phyloP scores from a whole-genome alignment of 2,797 vertebrate species.

The Corythornis leucogaster region DNA sequence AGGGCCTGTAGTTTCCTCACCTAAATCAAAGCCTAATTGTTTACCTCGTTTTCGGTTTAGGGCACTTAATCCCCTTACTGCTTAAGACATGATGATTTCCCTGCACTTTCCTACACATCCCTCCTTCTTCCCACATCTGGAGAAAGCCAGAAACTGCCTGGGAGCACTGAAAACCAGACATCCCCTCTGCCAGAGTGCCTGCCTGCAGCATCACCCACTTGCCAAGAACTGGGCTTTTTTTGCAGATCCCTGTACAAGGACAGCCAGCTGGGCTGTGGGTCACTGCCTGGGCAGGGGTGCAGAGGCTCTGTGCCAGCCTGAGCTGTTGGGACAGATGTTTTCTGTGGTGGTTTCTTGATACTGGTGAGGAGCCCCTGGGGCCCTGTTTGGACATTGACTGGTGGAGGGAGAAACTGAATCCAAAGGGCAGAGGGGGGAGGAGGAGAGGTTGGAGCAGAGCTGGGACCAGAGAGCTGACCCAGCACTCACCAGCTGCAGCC shows the following conservation, averaged over 20 bases:
- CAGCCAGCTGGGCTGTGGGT: background rate
- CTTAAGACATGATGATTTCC: background rate
- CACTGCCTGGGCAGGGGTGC: background rate
- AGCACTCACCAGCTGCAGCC: background rate
- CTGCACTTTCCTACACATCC: fast-evolving
- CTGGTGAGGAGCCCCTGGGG: background rate
- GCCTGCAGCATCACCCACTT: fast-evolving
- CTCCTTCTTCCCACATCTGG: background rate
- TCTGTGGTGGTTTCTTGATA: background rate
- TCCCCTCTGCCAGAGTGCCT: background rate
- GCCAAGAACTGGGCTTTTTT: background rate
- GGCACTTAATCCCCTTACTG: background rate
- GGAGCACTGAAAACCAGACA: background rate
- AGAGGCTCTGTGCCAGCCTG: background rate
- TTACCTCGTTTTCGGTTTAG: background rate
- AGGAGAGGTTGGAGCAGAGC: background rate
- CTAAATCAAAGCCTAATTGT: background rate
- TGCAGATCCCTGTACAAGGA: background rate
- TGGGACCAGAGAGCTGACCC: background rate
- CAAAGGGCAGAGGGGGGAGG: constrained; percentile 39
- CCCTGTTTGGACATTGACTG: background rate
- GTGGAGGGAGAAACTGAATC: background rate
- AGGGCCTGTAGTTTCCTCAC: background rate
- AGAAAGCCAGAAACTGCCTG: background rate
- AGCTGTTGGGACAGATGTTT: background rate